These are phyloP conservation scores for Malaclemys terrapin DNA, from an alignment of 2,113 vertebrate genomes.

Conservation along the genomic window DNA sequence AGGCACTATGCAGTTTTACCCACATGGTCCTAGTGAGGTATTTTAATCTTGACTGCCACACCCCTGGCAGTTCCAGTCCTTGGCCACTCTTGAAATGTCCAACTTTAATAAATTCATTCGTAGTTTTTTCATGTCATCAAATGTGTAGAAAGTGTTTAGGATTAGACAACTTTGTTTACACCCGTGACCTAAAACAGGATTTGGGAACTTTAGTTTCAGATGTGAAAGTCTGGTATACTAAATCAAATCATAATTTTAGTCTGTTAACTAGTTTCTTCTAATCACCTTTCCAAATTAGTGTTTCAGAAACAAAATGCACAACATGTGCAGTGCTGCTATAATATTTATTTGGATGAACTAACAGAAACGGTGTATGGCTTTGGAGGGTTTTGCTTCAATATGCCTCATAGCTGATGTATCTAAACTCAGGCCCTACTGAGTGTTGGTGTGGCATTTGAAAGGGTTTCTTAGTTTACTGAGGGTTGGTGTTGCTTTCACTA, in stretches of 20 bases:
- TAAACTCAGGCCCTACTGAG: not conserved
- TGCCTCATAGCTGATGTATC: not conserved
- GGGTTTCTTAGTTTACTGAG: not conserved
- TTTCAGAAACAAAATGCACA: not conserved
- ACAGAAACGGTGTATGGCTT: not conserved
- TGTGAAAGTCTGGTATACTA: not conserved
- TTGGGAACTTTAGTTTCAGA: slow-evolving; percentile 7
- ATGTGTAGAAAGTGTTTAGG: not conserved
- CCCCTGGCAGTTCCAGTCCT: not conserved
- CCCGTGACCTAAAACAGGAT: not conserved
- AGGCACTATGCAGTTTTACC: not conserved
- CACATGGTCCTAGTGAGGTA: accelerated
- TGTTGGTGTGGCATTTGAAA: slow-evolving; percentile 6
- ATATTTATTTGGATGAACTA: not conserved
- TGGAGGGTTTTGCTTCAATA: not conserved
- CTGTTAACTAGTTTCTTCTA: not conserved
- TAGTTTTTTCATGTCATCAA: not conserved
- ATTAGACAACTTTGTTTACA: not conserved
- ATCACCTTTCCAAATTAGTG: not conserved
- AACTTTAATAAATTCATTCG: accelerated
- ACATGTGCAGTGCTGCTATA: not conserved
- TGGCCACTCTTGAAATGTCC: not conserved
- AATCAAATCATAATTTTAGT: not conserved
- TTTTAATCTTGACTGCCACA: not conserved
- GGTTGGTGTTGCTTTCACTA: not conserved